Conservation (phyloP, 2,888 invertebrate species). For the Drosophila eohydei region DNA sequence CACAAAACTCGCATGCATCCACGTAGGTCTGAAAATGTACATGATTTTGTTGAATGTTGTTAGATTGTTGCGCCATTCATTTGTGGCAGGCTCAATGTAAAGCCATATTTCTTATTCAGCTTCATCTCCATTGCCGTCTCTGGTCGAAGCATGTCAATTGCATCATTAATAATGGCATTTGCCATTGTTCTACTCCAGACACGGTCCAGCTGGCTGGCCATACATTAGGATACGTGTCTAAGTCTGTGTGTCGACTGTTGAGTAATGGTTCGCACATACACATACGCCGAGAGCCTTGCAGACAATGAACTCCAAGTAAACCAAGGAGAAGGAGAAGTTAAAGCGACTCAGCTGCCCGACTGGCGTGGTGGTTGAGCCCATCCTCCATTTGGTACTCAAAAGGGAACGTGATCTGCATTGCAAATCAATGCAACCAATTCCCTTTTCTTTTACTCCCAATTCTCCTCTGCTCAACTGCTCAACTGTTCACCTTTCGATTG, state of each 20-base stretch:
- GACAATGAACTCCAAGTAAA: slow-evolving; percentile 57
- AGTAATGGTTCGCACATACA: slow-evolving; percentile 54
- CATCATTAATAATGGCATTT: slow-evolving; percentile 74
- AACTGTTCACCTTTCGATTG: background rate
- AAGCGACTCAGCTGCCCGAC: slow-evolving; percentile 16
- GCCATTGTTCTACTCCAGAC: slow-evolving; percentile 23
- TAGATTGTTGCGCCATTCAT: slow-evolving; percentile 16
- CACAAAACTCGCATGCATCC: background rate
- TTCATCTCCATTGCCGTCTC: slow-evolving; percentile 16
- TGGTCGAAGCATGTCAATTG: slow-evolving; percentile 67
- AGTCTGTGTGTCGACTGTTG: slow-evolving; percentile 37
- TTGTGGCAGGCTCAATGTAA: slow-evolving; percentile 22
- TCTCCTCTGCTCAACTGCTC: background rate
- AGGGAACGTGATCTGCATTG: slow-evolving; percentile 56
- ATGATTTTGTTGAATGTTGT: slow-evolving; percentile 37
- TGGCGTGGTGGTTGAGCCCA: slow-evolving; percentile 13
- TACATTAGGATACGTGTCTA: slow-evolving; percentile 46
- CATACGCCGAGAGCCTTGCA: slow-evolving; percentile 44
- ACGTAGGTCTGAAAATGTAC: slow-evolving; percentile 22
- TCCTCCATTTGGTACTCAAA: slow-evolving; percentile 16
- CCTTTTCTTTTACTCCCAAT: background rate
- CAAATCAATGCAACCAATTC: slow-evolving; percentile 20
- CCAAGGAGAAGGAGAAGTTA: background rate
- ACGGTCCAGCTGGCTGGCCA: slow-evolving; percentile 14
- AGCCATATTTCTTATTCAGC: slow-evolving; percentile 49